Base-by-base conservation (phyloP, 2,113 vertebrate species). In the Paralichthys olivaceus region DNA sequence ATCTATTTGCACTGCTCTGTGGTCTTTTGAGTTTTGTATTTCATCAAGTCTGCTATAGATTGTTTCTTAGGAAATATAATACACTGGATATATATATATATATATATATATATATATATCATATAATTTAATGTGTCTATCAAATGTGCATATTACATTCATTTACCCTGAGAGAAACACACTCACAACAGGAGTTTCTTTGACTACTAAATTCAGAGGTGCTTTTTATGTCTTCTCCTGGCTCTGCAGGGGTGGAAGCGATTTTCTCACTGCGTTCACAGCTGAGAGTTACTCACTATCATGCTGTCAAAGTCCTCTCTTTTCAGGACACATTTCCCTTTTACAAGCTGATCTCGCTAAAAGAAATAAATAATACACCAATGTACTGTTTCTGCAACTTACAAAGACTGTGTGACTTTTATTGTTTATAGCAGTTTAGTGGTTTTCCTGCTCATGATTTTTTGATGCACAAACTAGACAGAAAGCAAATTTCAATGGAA, bases 271-370 rank as follows among this genome's bases (percentile, higher is more conserved):
- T 37, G 6, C 20, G 20, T 63, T 79, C 1, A 20, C 17, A 64
- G 61, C 25, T 72, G 7, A 0, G 23, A 51, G 47, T 40, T 40
- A n/a, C 40, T 78, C 32, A 1, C 7, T 75, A 72, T 60, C 60
- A 11, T 71, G 23, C 72, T 62, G 75, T 77, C 75, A 53, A 64
- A 72, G 19, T 51, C 5, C 37, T 75, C 55, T 47, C 61, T 32
- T 69, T 72, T 80, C 78, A 58, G 61, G 62, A 77, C 25, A 67
- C 40, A 65, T 83, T 76, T 70, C 25, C 25, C 29, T 55, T 68
- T 63, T 11, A 40, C 25, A 22, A 19, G 9, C 26, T 43, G 37
- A 75, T 55, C 45, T 71, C 43, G 26, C 68, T 34, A 25, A 57
- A 65, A 64, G 22, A 32, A 68, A 67, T 0, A 11, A 65, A 59